Evolutionary conservation across 2,113 vertebrate genomes (phyloP).

Genomic region (Hippocampus guttulatus): DNA sequence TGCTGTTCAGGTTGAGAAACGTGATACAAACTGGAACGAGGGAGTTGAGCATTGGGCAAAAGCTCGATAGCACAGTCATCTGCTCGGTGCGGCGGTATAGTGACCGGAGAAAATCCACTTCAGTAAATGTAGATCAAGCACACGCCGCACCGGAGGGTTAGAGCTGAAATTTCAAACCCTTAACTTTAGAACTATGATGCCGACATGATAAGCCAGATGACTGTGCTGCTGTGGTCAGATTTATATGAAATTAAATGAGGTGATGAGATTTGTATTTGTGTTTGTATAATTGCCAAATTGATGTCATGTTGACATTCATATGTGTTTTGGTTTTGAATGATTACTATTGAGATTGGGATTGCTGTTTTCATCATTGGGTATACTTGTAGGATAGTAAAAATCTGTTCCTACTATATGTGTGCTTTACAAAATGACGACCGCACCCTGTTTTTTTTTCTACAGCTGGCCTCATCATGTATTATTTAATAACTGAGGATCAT

Average conservation of each 20-base stretch:
- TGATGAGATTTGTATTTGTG: neutral
- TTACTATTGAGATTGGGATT: neutral
- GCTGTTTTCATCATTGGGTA: neutral
- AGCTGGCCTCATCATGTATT: conserved; percentile 23
- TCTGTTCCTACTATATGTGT: neutral
- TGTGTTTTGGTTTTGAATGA: neutral
- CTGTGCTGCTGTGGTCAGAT: neutral
- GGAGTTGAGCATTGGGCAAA: no score
- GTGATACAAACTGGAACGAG: no score
- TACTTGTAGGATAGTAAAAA: neutral
- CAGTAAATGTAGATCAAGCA: no score
- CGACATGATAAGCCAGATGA: no score
- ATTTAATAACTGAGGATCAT: conserved; percentile 46
- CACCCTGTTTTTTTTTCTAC: conserved; percentile 12
- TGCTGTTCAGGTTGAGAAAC: no score
- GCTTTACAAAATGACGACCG: conserved; percentile 6
- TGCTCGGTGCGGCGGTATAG: no score
- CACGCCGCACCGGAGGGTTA: no score
- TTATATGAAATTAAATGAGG: neutral
- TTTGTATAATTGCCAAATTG: neutral
- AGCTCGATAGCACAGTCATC: no score
- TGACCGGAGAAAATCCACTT: no score
- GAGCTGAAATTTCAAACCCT: no score
- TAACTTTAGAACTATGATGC: no score
- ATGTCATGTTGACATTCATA: neutral